Percentiles rank a stretch among this genome's conserved stretches.
These are phyloP conservation scores for Colletes collaris DNA, from an alignment of 2,888 invertebrate genomes.

Conservation along the genomic window DNA sequence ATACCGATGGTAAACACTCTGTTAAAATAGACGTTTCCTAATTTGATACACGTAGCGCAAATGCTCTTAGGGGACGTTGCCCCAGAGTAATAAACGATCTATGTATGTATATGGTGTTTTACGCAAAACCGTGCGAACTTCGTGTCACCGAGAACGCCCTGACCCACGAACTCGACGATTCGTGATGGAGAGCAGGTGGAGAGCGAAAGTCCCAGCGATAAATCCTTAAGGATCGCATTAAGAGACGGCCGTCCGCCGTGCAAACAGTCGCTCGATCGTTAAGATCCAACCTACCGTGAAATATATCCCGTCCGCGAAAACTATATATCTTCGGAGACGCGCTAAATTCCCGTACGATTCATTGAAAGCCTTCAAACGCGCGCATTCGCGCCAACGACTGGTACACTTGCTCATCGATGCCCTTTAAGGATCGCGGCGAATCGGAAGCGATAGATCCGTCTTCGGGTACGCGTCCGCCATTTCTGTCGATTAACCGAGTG, in stretches of 20 bases:
- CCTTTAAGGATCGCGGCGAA: constrained; percentile 21
- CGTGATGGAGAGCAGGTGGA: constrained; percentile 45
- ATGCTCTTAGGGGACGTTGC: too few species aligned
- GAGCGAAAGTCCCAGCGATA: constrained; percentile 42
- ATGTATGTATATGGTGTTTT: too few species aligned
- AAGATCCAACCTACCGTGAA: constrained; percentile 30
- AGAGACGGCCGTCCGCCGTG: constrained; percentile 11
- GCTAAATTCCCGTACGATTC: constrained; percentile 27
- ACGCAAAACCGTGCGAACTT: background rate
- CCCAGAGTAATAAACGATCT: too few species aligned
- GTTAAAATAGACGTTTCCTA: too few species aligned
- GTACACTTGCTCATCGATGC: constrained; percentile 8
- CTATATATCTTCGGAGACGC: constrained; percentile 15
- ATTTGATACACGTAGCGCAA: too few species aligned
- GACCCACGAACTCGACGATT: constrained; percentile 25
- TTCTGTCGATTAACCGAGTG: constrained; percentile 9
- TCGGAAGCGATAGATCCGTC: background rate
- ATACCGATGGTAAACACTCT: too few species aligned
- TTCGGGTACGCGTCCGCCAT: constrained; percentile 1
- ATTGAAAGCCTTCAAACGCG: background rate
- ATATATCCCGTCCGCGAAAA: constrained; percentile 21
- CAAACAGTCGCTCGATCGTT: constrained; percentile 24
- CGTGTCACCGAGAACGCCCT: constrained; percentile 15
- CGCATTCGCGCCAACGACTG: constrained; percentile 13
- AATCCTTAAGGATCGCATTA: constrained; percentile 38